These are phyloP conservation scores for Leptopilina boulardi DNA, from an alignment of 1,140 invertebrate genomes.

Conservation along the genomic window DNA sequence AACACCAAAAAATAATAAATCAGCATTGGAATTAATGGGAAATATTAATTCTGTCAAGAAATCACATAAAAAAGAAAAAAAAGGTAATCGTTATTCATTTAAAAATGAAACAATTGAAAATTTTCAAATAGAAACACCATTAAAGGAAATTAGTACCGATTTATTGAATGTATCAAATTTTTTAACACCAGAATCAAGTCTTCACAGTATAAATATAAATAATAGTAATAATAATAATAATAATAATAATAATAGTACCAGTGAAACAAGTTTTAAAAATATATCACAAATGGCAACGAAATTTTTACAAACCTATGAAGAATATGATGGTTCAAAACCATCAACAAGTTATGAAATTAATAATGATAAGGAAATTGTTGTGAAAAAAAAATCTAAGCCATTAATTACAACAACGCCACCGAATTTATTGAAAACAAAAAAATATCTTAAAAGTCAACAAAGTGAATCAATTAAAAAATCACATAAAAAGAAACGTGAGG, in stretches of 20 bases:
- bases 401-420: conserved; percentile 59
- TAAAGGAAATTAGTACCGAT: not conserved
- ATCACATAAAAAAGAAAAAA: conserved; percentile 70
- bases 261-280: conserved; percentile 45
- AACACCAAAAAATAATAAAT: conserved; percentile 58
- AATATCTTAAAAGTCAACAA: conserved; percentile 56
- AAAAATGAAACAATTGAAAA: not conserved
- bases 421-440: conserved; percentile 57
- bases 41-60: conserved; percentile 68
- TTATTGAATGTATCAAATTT: not conserved
- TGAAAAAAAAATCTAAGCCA: not conserved
- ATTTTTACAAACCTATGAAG: conserved; percentile 24
- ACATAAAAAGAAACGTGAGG: conserved; percentile 63
- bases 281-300: conserved; percentile 34
- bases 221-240: too few relatives aligned
- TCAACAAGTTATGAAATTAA: conserved; percentile 52
- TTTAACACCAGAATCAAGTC: conserved; percentile 2
- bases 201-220: too few relatives aligned
- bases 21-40: conserved; percentile 55
- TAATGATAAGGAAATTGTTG: not conserved
- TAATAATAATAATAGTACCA: not conserved
- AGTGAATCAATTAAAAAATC: conserved; percentile 68
- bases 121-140: not conserved
- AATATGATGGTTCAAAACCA: conserved; percentile 47
- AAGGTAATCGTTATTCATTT: not conserved